Percentiles rank a stretch among this genome's conserved stretches.
Conservation (phyloP, 2,797 vertebrate genomes). For the Gymnoscopelus microlampas region DNA sequence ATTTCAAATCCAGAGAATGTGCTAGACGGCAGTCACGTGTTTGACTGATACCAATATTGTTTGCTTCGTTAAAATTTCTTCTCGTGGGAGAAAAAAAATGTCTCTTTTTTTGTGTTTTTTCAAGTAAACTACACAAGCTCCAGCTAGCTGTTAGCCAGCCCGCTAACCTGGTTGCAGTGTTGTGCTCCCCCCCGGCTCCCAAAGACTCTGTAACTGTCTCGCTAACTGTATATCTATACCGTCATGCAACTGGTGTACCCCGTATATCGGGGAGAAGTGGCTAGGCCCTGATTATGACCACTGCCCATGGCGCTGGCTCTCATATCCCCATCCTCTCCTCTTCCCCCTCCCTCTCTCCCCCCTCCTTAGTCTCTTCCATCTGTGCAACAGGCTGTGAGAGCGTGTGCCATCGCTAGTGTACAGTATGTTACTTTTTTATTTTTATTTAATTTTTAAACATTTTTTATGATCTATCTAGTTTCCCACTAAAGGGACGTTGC, state of each 20-base stretch:
- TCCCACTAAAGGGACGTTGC: slow-evolving; percentile 66
- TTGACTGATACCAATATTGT: no score
- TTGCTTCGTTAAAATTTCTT: no score
- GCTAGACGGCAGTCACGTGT: no score
- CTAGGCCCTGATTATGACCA: slow-evolving; percentile 76
- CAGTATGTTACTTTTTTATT: slow-evolving; percentile 55
- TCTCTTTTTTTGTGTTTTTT: background rate
- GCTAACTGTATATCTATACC: slow-evolving; percentile 76
- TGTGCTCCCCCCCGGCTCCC: slow-evolving; percentile 67
- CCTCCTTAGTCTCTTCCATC: slow-evolving; percentile 33
- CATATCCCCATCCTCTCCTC: slow-evolving; percentile 42
- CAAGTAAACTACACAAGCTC: background rate
- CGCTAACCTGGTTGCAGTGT: slow-evolving; percentile 14
- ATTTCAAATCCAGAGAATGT: no score
- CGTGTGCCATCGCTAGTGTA: slow-evolving; percentile 50
- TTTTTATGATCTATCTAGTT: slow-evolving; percentile 33
- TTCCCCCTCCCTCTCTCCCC: slow-evolving; percentile 34
- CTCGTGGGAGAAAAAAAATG: no score
- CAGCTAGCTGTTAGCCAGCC: background rate
- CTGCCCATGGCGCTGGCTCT: slow-evolving; percentile 66
- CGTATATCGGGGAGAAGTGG: slow-evolving; percentile 60
- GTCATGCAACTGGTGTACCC: slow-evolving; percentile 73
- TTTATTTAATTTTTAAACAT: no score
- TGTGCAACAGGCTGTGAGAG: slow-evolving; percentile 69
- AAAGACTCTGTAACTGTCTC: slow-evolving; percentile 68